Conservation (phyloP, 2,797 vertebrate species). For the Mionectes olivaceus region DNA sequence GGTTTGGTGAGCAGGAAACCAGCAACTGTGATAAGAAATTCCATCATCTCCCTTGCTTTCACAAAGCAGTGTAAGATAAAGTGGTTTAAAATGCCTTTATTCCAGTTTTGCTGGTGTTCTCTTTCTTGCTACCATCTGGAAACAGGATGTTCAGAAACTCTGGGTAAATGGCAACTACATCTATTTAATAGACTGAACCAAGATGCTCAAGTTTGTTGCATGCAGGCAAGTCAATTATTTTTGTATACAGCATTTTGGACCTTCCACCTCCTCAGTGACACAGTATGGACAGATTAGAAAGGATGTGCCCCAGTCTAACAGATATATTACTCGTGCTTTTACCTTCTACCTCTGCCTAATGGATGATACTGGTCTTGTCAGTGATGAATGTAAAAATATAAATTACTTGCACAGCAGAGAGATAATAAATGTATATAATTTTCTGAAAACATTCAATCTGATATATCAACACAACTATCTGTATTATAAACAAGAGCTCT, state of each 20-base stretch:
- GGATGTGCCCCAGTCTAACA: neutral
- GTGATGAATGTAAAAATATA: neutral
- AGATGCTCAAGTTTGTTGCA: neutral
- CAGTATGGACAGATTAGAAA: neutral
- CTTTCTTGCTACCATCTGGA: slow-evolving; percentile 57
- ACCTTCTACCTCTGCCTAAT: neutral
- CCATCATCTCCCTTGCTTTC: slow-evolving; percentile 44
- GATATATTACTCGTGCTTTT: neutral
- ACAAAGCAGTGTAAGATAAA: slow-evolving; percentile 22
- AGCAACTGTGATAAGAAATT: slow-evolving; percentile 54
- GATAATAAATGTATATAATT: neutral
- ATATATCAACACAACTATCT: neutral
- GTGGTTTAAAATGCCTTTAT: slow-evolving; percentile 44
- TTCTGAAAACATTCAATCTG: neutral
- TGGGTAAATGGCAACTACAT: neutral
- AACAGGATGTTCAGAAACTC: slow-evolving; percentile 62
- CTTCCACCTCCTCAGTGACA: neutral
- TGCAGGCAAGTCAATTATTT: neutral
- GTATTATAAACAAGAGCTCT: neutral
- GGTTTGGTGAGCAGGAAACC: slow-evolving; percentile 51
- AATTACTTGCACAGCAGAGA: neutral
- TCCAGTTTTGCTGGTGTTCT: slow-evolving; percentile 24
- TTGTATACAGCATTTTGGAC: neutral
- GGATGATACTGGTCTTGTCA: neutral
- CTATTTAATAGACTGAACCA: slow-evolving; percentile 4